A percentile compares a stretch with the other conserved stretches of the same genome.
Evolutionary conservation across 2,888 invertebrate species (phyloP).

Genomic region (Coleophora flavipennella): DNA sequence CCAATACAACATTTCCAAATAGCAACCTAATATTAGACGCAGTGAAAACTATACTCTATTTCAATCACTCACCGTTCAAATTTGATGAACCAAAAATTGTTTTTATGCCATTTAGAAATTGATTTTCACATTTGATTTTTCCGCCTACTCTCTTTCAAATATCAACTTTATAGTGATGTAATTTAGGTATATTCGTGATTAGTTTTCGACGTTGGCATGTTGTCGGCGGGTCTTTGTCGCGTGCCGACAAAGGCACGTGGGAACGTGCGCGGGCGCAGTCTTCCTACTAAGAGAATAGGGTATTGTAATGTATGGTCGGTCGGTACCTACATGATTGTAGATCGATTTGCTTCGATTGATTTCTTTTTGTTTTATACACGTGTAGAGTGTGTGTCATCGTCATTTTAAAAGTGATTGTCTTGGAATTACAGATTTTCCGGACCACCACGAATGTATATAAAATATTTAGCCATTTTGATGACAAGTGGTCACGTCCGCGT

Average conservation of each 20-base stretch:
- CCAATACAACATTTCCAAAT: slow-evolving; percentile 17
- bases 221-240: slow-evolving; percentile 65
- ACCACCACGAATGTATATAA: too few species aligned
- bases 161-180: slow-evolving; percentile 21
- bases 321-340: slow-evolving; percentile 35
- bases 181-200: not conserved
- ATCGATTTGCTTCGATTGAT: slow-evolving; percentile 36
- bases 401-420: too few species aligned
- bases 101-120: slow-evolving; percentile 21
- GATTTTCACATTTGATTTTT: slow-evolving; percentile 34
- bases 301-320: slow-evolving; percentile 47
- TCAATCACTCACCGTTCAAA: slow-evolving; percentile 5
- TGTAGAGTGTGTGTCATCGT: not conserved
- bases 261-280: slow-evolving; percentile 61
- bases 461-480: too few species aligned
- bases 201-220: slow-evolving; percentile 27
- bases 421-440: too few species aligned
- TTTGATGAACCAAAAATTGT: slow-evolving; percentile 8
- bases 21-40: slow-evolving; percentile 19
- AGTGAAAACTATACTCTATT: slow-evolving; percentile 19
- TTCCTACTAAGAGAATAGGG: slow-evolving; percentile 41
- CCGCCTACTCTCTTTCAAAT: slow-evolving; percentile 9
- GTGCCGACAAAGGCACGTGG: slow-evolving; percentile 69
- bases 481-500: too few species aligned
- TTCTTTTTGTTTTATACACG: slow-evolving; percentile 4